Conservation (phyloP, 2,113 vertebrate genomes). For the Proterorhinus semilunaris region DNA sequence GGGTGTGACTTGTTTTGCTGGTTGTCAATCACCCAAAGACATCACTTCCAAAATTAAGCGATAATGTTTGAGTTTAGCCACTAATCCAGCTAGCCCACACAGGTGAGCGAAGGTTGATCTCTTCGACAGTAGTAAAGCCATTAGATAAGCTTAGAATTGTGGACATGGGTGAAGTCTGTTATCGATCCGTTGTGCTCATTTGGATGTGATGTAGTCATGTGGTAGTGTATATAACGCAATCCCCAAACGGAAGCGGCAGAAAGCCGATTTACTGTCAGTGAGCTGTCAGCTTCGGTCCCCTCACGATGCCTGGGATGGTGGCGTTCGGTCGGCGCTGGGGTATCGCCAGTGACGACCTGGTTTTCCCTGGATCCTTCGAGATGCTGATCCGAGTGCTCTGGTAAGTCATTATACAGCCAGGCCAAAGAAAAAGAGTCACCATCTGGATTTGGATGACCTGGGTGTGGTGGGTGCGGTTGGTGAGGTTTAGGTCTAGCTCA, state of each 20-base stretch:
- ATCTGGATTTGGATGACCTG: no score
- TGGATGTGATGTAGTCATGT: slow-evolving; percentile 37
- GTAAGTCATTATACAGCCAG: slow-evolving; percentile 67
- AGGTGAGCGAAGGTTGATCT: not conserved
- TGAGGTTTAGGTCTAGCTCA: no score
- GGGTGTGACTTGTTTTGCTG: not conserved
- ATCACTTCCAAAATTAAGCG: not conserved
- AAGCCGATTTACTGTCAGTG: not conserved
- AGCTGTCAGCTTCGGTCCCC: not conserved
- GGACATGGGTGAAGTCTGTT: not conserved
- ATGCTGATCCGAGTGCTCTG: slow-evolving; percentile 83
- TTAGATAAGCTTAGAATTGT: not conserved
- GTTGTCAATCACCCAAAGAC: not conserved
- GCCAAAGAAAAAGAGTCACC: no score
- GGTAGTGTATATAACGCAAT: not conserved
- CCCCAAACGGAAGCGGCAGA: not conserved
- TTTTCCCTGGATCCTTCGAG: slow-evolving; percentile 88
- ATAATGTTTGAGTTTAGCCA: not conserved
- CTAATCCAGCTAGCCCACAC: not conserved
- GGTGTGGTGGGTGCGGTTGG: no score
- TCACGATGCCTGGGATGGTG: slow-evolving; percentile 87
- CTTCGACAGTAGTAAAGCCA: not conserved
- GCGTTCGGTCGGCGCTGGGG: slow-evolving; percentile 91
- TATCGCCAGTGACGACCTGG: slow-evolving; percentile 93
- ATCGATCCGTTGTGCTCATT: not conserved